phyloP scores from a whole-genome alignment of 2,113 vertebrate species.

The Caranx ignobilis region DNA sequence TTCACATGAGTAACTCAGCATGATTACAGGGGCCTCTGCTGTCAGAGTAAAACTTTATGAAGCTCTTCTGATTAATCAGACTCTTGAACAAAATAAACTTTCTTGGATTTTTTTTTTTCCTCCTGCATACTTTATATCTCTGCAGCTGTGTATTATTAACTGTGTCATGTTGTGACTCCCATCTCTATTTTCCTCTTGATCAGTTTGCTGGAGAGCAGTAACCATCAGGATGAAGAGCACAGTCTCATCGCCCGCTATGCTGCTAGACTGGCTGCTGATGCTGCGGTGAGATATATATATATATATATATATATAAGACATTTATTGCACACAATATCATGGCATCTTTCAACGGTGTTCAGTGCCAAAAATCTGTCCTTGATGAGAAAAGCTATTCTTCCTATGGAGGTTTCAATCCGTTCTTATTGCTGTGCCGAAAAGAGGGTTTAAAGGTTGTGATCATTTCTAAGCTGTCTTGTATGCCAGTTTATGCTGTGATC shows the following conservation, averaged over 20 bases:
- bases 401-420: slow-evolving; percentile 1
- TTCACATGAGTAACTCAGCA: slow-evolving; percentile 34
- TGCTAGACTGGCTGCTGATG: slow-evolving; percentile 95
- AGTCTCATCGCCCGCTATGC: slow-evolving; percentile 98
- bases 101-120: neutral
- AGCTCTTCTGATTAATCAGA: slow-evolving; percentile 41
- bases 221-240: slow-evolving; percentile 96
- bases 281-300: slow-evolving; percentile 86
- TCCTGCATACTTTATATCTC: slow-evolving; percentile 1
- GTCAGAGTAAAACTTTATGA: neutral
- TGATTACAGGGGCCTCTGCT: neutral
- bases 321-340: slow-evolving; percentile 45
- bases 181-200: slow-evolving; percentile 63
- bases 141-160: slow-evolving; percentile 15
- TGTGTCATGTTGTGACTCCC: slow-evolving; percentile 46
- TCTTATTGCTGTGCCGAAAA: slow-evolving; percentile 28
- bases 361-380: slow-evolving; percentile 34
- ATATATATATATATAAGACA: slow-evolving; percentile 49
- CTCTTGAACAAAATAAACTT: slow-evolving; percentile 29
- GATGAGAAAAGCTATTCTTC: slow-evolving; percentile 33
- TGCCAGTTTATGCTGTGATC: slow-evolving; percentile 43
- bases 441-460: slow-evolving; percentile 43
- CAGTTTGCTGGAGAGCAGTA: slow-evolving; percentile 93
- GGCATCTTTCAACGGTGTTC: slow-evolving; percentile 38
- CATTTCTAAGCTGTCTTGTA: slow-evolving; percentile 31